phyloP scores from a whole-genome alignment of 2,888 invertebrate genomes.

The Mamestra brassicae region DNA sequence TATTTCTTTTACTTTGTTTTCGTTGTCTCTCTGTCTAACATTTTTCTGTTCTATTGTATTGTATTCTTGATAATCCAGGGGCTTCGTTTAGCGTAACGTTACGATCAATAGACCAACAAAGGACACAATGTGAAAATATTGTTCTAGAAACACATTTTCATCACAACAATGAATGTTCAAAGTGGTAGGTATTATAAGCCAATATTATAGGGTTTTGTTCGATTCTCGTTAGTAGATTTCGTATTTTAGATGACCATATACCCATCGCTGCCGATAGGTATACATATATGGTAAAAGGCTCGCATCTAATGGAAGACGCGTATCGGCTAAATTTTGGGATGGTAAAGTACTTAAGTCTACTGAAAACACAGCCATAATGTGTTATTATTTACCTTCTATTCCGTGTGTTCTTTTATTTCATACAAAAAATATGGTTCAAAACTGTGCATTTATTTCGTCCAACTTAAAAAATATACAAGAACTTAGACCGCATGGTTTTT shows the following conservation, averaged over 20 bases:
- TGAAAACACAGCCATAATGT: not conserved
- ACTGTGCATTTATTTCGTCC: not conserved
- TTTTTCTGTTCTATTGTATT: no score
- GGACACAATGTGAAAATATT: not conserved
- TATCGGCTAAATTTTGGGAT: conserved; percentile 18
- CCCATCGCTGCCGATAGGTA: not conserved
- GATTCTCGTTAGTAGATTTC: conserved; percentile 14
- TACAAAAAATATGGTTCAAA: not conserved
- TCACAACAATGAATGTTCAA: not conserved
- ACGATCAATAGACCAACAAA: not conserved
- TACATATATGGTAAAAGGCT: conserved; percentile 10
- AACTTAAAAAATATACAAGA: no score
- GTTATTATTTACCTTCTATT: not conserved
- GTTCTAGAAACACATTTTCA: not conserved
- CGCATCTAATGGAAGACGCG: conserved; percentile 32
- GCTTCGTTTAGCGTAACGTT: not conserved
- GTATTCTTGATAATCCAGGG: not conserved
- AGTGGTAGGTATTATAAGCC: not conserved
- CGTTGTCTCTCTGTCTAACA: no score
- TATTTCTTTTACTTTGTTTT: no score
- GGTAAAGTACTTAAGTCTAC: not conserved
- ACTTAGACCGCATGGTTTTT: no score
- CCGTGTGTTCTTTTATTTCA: not conserved
- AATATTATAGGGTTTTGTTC: conserved; percentile 16
- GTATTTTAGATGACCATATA: not conserved